Percentiles rank a stretch among this genome's conserved stretches.
These are phyloP conservation scores for Himalopsyche kuldschensis DNA, from an alignment of 2,888 invertebrate species.

Conservation along the genomic window DNA sequence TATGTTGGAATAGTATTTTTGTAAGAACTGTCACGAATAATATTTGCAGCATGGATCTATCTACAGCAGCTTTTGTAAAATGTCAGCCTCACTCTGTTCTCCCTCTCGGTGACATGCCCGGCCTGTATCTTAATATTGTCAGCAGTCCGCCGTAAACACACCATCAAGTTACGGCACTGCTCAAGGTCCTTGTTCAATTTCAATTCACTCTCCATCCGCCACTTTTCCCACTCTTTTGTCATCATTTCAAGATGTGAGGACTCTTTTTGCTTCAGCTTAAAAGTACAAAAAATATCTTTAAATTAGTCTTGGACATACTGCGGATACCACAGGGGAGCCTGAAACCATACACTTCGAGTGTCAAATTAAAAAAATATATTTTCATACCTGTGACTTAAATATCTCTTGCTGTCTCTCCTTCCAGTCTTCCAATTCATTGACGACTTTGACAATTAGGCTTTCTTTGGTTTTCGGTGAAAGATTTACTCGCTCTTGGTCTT, in stretches of 20 bases:
- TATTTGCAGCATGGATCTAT: neutral
- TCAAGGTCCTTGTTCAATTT: constrained; percentile 62
- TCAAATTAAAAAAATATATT: too few relatives aligned
- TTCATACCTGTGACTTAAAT: constrained; percentile 61
- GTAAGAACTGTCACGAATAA: too few relatives aligned
- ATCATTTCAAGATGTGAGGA: constrained; percentile 58
- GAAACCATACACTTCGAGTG: too few relatives aligned
- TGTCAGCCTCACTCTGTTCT: constrained; percentile 50
- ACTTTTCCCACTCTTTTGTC: constrained; percentile 62
- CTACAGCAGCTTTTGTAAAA: neutral
- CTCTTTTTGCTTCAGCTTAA: constrained; percentile 62
- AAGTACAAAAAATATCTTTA: constrained; percentile 19
- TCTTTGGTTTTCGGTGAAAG: constrained; percentile 13
- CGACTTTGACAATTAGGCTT: constrained; percentile 56
- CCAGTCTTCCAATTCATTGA: constrained; percentile 74
- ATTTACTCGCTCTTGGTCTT: neutral
- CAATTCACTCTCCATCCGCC: constrained; percentile 58
- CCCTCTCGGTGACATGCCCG: constrained; percentile 57
- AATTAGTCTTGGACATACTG: too few relatives aligned
- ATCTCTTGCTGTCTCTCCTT: constrained; percentile 68
- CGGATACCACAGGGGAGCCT: too few relatives aligned
- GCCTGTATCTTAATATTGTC: constrained; percentile 59
- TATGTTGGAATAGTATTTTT: too few relatives aligned
- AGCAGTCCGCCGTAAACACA: constrained; percentile 63
- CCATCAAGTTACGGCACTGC: constrained; percentile 63